These are phyloP conservation scores for Drosophila birchii DNA, from an alignment of 2,888 invertebrate genomes.

Conservation along the genomic window DNA sequence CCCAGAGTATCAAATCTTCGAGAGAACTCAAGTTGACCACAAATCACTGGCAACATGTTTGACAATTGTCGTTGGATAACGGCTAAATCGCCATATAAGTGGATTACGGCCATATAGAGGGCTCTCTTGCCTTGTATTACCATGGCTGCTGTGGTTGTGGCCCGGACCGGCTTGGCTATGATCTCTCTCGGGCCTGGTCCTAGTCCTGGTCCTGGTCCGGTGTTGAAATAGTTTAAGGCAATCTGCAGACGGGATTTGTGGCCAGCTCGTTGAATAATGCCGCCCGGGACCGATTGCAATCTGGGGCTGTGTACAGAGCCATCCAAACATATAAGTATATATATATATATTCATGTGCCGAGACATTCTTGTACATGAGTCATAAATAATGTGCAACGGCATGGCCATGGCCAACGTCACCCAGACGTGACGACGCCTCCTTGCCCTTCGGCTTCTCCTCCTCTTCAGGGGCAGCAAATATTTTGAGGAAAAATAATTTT, in stretches of 20 bases:
- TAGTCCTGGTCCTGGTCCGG: background rate
- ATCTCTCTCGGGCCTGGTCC: slow-evolving; percentile 6
- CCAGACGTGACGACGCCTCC: slow-evolving; percentile 72
- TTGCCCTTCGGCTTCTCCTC: slow-evolving; percentile 1
- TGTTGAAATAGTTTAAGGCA: slow-evolving; percentile 28
- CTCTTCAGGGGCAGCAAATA: background rate
- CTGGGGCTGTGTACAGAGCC: slow-evolving; percentile 5
- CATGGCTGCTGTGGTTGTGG: slow-evolving; percentile 15
- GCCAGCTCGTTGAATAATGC: slow-evolving; percentile 18
- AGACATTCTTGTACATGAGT: slow-evolving; percentile 44
- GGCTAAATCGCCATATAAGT: slow-evolving; percentile 51
- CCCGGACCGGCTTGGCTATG: slow-evolving; percentile 19
- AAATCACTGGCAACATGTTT: slow-evolving; percentile 28
- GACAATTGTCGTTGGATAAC: slow-evolving; percentile 46
- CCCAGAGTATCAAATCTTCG: slow-evolving; percentile 13
- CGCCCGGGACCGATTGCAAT: slow-evolving; percentile 30
- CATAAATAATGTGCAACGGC: slow-evolving; percentile 51
- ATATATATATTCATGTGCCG: background rate
- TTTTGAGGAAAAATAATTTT: slow-evolving; percentile 44
- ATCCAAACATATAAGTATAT: background rate
- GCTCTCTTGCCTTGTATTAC: slow-evolving; percentile 14
- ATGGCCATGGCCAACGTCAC: slow-evolving; percentile 50
- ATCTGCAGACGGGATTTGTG: slow-evolving; percentile 32
- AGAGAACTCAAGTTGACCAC: background rate
- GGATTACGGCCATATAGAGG: slow-evolving; percentile 32